Evolutionary conservation across 2,888 invertebrate genomes (phyloP).

Genomic region (Agrenia bidenticulata): DNA sequence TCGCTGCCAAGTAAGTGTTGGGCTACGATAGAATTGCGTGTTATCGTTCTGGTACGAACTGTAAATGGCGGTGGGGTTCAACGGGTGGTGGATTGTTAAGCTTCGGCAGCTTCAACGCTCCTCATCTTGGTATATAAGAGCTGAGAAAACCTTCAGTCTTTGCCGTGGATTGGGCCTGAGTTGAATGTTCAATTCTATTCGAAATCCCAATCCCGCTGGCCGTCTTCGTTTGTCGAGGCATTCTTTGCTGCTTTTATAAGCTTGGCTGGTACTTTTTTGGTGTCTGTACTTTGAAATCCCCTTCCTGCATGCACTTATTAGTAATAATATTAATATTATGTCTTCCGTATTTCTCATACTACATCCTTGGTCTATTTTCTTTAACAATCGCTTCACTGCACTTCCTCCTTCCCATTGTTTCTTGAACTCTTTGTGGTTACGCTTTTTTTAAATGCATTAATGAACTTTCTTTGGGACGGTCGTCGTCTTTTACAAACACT

Average conservation of each 20-base stretch:
- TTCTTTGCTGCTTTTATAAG: neutral
- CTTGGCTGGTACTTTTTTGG: neutral
- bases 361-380: no score
- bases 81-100: conserved; percentile 12
- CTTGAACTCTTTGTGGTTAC: no score
- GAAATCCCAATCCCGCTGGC: conserved; percentile 48
- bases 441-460: no score
- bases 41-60: neutral
- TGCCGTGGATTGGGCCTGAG: conserved; percentile 51
- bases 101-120: conserved; percentile 12
- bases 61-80: conserved; percentile 15
- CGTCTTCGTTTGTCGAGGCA: conserved; percentile 18
- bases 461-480: no score
- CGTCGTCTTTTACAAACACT: no score
- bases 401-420: no score
- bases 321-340: no score
- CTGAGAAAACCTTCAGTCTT: conserved; percentile 52
- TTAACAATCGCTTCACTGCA: no score
- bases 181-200: conserved; percentile 51
- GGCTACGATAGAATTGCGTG: no score
- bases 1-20: no score
- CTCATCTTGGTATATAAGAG: conserved; percentile 51
- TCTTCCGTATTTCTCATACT: no score
- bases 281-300: neutral
- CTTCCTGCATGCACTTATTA: neutral